phyloP scores from a whole-genome alignment of 2,113 vertebrate species.

The Salvelinus alpinus region DNA sequence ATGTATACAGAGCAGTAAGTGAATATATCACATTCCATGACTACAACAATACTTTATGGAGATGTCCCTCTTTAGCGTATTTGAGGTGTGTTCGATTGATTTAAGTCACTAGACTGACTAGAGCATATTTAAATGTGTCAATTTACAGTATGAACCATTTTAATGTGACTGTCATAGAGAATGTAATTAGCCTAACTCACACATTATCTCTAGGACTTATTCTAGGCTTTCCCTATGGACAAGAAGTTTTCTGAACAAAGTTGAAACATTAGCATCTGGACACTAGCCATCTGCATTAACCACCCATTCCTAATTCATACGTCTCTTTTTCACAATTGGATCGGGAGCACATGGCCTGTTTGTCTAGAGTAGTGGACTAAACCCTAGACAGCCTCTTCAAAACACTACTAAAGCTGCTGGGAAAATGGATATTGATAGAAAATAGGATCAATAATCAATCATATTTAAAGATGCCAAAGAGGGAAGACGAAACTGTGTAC shows the following conservation, averaged over 20 bases:
- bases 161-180: not conserved
- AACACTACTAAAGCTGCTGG: constrained; percentile 36
- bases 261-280: not conserved
- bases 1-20: too few relatives aligned
- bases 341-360: not conserved
- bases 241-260: not conserved
- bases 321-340: not conserved
- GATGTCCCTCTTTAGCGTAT: too few relatives aligned
- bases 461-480: constrained; percentile 55
- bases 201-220: not conserved
- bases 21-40: too few relatives aligned
- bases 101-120: too few relatives aligned
- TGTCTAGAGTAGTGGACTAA: constrained; percentile 17
- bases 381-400: constrained; percentile 12
- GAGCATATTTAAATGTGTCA: too few relatives aligned
- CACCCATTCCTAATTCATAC: not conserved
- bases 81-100: too few relatives aligned
- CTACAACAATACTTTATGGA: too few relatives aligned
- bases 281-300: not conserved
- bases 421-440: constrained; percentile 57
- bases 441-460: constrained; percentile 47
- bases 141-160: too few relatives aligned
- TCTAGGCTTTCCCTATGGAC: not conserved
- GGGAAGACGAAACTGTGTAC: constrained; percentile 42
- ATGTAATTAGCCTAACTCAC: not conserved